Percentiles rank a stretch among this genome's conserved stretches.
These are phyloP conservation scores for Babylonia areolata DNA, from an alignment of 1,140 invertebrate species.

Conservation along the genomic window DNA sequence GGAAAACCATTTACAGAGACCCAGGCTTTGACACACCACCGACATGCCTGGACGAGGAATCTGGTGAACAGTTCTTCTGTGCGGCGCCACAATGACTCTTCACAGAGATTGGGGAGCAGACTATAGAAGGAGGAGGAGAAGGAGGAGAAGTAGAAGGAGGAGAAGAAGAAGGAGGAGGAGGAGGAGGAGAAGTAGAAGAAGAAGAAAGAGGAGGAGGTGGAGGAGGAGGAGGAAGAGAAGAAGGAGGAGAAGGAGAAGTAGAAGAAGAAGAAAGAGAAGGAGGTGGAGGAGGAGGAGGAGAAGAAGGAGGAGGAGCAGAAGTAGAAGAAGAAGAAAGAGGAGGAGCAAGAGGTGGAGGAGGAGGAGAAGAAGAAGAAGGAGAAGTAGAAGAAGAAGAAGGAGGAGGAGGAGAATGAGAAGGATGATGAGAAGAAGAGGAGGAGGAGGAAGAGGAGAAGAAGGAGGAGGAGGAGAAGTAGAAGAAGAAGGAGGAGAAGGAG, in stretches of 20 bases:
- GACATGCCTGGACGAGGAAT: no score
- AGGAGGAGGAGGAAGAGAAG: slow-evolving; percentile 1
- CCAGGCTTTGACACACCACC: no score
- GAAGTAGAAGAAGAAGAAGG: slow-evolving; percentile 10
- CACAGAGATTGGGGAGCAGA: no score
- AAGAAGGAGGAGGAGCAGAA: no score
- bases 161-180: slow-evolving; percentile 30
- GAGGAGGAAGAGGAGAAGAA: background rate
- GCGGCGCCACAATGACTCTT: no score
- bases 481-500: no score
- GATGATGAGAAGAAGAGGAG: no score
- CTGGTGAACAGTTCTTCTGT: no score
- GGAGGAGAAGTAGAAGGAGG: slow-evolving; percentile 1
- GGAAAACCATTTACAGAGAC: no score
- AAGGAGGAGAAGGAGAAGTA: slow-evolving; percentile 18
- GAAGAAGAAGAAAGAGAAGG: slow-evolving; percentile 22
- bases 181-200: slow-evolving; percentile 4
- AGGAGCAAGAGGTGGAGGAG: no score
- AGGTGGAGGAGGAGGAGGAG: slow-evolving; percentile 28
- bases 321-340: no score
- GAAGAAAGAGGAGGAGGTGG: background rate
- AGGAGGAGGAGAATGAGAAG: no score
- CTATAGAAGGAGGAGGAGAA: slow-evolving; percentile 12
- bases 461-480: background rate
- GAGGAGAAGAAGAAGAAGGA: slow-evolving; percentile 28